Conservation (phyloP, 2,888 invertebrate genomes). For the Carpatolechia fugitivella region DNA sequence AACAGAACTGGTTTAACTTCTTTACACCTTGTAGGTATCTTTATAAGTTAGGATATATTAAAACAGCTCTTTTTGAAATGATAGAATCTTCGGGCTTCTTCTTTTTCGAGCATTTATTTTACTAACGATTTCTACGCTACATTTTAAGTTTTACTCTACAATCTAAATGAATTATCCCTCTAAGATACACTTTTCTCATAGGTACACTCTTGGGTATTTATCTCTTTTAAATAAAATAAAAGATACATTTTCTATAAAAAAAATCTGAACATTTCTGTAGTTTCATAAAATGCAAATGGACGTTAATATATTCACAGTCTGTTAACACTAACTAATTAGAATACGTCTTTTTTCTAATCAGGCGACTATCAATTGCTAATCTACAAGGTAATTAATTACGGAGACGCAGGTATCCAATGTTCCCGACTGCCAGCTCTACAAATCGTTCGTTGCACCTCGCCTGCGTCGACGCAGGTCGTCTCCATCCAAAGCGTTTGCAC, state of each 20-base stretch:
- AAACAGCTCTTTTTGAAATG: constrained; percentile 46
- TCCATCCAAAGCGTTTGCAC: constrained; percentile 12
- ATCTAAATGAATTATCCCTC: too few species aligned
- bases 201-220: too few species aligned
- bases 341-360: neutral
- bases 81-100: constrained; percentile 20
- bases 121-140: too few species aligned
- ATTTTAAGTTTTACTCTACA: too few species aligned
- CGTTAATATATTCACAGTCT: neutral
- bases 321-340: neutral
- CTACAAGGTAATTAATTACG: neutral
- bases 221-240: too few species aligned
- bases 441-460: constrained; percentile 6
- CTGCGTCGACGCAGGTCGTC: neutral
- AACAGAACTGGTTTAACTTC: constrained; percentile 72
- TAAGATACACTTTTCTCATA: too few species aligned
- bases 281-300: too few species aligned
- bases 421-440: neutral
- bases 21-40: constrained; percentile 69
- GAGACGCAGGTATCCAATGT: neutral
- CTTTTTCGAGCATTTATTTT: too few species aligned
- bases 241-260: too few species aligned
- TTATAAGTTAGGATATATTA: constrained; percentile 51
- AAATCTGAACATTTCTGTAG: too few species aligned
- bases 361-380: neutral